phyloP scores from a whole-genome alignment of 2,797 vertebrate genomes.

The Micrastur ruficollis region DNA sequence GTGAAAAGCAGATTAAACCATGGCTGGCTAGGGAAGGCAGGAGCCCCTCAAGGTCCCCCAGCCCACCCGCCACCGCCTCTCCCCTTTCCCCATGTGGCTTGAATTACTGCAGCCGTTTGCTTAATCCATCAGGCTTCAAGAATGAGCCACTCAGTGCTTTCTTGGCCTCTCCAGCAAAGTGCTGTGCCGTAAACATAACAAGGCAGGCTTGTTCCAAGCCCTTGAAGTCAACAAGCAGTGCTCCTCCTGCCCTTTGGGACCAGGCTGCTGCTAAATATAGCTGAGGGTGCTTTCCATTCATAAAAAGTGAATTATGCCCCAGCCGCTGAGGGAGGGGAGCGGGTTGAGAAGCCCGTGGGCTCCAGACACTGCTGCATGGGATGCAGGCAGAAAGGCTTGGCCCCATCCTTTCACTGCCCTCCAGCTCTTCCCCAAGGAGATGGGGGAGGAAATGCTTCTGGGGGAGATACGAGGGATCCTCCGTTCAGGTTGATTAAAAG shows the following conservation, averaged over 20 bases:
- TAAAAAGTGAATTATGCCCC: not conserved
- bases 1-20: not conserved
- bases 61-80: not conserved
- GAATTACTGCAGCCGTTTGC: constrained; percentile 36
- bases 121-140: constrained; percentile 13
- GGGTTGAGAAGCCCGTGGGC: not conserved
- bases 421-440: not conserved
- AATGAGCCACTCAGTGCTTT: not conserved
- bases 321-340: not conserved
- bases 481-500: not conserved
- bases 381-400: not conserved
- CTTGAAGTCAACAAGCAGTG: not conserved
- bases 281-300: constrained; percentile 14
- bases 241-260: not conserved
- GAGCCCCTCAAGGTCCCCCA: not conserved
- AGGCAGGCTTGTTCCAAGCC: constrained; percentile 20
- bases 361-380: not conserved
- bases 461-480: not conserved
- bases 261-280: constrained; percentile 33
- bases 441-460: not conserved
- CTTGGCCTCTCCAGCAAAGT: not conserved
- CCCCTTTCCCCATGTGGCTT: constrained; percentile 17
- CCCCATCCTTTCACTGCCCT: not conserved
- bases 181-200: constrained; percentile 3
- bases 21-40: not conserved